Evolutionary conservation across 2,797 vertebrate species (phyloP).

Genomic region (Poecilia gillii): DNA sequence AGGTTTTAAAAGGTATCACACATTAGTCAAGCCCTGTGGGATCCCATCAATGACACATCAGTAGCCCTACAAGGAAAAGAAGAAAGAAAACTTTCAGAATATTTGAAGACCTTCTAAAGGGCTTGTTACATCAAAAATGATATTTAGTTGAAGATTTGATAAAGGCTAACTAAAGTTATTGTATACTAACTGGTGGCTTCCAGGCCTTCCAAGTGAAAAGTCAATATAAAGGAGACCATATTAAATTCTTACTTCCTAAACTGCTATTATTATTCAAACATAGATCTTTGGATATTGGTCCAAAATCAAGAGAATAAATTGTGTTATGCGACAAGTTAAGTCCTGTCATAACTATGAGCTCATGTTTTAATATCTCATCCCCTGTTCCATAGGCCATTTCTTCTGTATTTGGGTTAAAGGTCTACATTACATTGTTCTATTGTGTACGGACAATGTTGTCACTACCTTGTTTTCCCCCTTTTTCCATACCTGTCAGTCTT

Average conservation of each 20-base stretch:
- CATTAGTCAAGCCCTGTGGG: neutral
- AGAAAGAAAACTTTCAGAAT: neutral
- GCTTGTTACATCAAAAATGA: neutral
- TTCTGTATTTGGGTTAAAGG: neutral
- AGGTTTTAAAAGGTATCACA: slow-evolving; percentile 1
- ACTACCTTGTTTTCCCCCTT: neutral
- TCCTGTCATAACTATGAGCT: neutral
- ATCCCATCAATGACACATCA: slow-evolving; percentile 37
- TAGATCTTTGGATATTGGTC: neutral
- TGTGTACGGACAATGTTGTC: neutral
- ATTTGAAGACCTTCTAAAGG: neutral
- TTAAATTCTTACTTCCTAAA: neutral
- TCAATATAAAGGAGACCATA: neutral
- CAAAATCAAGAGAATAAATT: neutral
- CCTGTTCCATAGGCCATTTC: neutral
- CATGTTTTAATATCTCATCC: neutral
- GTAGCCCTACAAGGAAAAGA: slow-evolving; percentile 30
- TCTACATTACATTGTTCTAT: neutral
- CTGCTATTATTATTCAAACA: neutral
- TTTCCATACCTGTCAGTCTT: neutral
- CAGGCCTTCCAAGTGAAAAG: neutral
- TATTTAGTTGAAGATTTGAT: neutral
- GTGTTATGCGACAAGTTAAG: neutral
- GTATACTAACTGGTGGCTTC: neutral
- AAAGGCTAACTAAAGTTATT: neutral